Evolutionary conservation across 2,888 invertebrate genomes (phyloP).

Genomic region (Acleris laterana): DNA sequence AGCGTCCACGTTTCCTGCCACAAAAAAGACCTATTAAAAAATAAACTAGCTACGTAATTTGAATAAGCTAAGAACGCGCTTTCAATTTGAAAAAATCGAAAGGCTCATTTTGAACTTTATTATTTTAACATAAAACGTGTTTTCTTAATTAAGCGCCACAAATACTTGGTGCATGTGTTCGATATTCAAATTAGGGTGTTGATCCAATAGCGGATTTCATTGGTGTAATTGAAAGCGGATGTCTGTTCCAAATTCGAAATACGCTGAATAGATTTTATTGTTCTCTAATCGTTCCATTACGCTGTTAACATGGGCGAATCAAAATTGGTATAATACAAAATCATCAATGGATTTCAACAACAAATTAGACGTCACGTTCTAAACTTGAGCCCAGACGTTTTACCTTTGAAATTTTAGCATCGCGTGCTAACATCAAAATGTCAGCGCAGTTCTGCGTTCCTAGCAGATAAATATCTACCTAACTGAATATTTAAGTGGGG

Average conservation of each 20-base stretch:
- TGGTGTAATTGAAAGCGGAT: conserved; percentile 64
- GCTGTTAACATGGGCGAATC: background rate
- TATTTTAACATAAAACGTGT: conserved; percentile 12
- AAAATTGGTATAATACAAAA: conserved; percentile 3
- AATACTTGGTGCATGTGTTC: conserved; percentile 55
- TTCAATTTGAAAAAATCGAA: conserved; percentile 25
- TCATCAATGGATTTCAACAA: conserved; percentile 25
- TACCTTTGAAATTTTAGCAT: conserved; percentile 31
- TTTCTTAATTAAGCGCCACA: conserved; percentile 20
- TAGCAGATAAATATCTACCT: conserved; percentile 33
- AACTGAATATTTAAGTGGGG: conserved; percentile 23
- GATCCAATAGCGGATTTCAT: conserved; percentile 49
- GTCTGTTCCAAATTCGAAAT: conserved; percentile 64
- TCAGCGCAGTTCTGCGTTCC: conserved; percentile 30
- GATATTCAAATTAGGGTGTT: conserved; percentile 64
- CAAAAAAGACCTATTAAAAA: conserved; percentile 47
- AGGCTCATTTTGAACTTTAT: conserved; percentile 27
- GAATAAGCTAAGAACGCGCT: conserved; percentile 53
- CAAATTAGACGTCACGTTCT: conserved; percentile 14
- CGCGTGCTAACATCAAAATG: conserved; percentile 36
- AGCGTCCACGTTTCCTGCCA: conserved; percentile 63
- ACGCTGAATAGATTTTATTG: conserved; percentile 47
- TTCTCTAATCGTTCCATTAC: conserved; percentile 48
- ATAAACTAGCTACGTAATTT: conserved; percentile 54
- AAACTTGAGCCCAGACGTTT: conserved; percentile 17